Evolutionary conservation across 2,888 invertebrate species (phyloP), one percentile per base, ranked within the genome.

Genomic region (Ctena decussata): DNA sequence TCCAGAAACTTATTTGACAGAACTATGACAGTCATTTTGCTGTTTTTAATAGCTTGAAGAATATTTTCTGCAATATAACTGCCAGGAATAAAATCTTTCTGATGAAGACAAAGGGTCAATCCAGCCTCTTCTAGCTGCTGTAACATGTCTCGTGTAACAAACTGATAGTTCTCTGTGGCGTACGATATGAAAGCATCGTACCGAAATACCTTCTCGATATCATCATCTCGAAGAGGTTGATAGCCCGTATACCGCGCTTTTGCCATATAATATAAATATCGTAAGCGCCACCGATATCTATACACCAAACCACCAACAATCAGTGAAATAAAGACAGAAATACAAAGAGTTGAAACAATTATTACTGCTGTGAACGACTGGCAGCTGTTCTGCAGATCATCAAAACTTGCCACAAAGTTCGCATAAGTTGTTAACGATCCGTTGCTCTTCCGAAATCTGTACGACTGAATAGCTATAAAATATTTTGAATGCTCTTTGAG

Each of bases 41-140:
- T 92, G 30, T 76, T 81, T 49, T 81, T 39, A 2, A 92, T 89
- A 2, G 92, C 91, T 11, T 86, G 72, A 12, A 85, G 57, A 27
- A 93, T 91, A 72, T 91, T 92, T 21, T 77, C 86, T 0, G 90
- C 85, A 27, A 92, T 90, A 12, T 86, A 71, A 46, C 80, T 80
- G 0, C 92, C 91, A 5, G 88, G 82, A 32, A 91, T 70, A 79
- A 93, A 92, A 72, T 92, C 90, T 49, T 87, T 80, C 32, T 90
- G 82, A 57, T 91, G 90, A 37, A 90, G 53, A 70, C 91, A 92
- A 21, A 93, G 82, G 12, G 57, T 77, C 11, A 90, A 60, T 11
- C 84, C 89, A 3, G 24, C 30, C 72, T 72, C 72, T 39, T 72
- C 41, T 11, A 72, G 35, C 12, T 8, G 6, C 44, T 44, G 27